These are phyloP conservation scores for Sinonovacula constricta DNA, from an alignment of 1,140 invertebrate genomes.

Conservation along the genomic window DNA sequence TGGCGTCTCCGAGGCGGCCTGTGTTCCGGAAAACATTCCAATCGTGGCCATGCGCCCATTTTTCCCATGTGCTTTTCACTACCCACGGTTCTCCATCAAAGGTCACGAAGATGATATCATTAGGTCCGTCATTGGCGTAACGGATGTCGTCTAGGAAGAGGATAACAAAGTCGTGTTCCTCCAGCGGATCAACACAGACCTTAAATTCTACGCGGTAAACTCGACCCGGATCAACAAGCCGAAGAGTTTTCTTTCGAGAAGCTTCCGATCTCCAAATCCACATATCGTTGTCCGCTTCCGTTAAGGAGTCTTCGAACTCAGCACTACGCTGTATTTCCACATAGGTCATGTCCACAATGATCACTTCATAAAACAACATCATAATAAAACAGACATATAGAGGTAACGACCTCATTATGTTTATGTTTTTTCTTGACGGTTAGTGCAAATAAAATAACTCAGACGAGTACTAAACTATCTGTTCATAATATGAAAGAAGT, in stretches of 20 bases:
- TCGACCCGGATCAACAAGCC: slow-evolving; percentile 16
- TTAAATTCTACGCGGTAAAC: slow-evolving; percentile 26
- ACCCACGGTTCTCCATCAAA: slow-evolving; percentile 28
- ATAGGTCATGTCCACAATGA: no score
- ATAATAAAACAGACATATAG: no score
- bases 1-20: slow-evolving; percentile 19
- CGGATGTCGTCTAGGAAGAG: slow-evolving; percentile 37
- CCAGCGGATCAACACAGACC: slow-evolving; percentile 33
- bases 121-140: slow-evolving; percentile 43
- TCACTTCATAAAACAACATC: no score
- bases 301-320: slow-evolving; percentile 19
- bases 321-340: slow-evolving; percentile 36
- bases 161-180: neutral
- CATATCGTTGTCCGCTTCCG: slow-evolving; percentile 9
- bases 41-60: slow-evolving; percentile 42
- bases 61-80: slow-evolving; percentile 17
- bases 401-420: no score
- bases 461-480: no score
- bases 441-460: no score
- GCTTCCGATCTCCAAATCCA: slow-evolving; percentile 47
- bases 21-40: slow-evolving; percentile 45
- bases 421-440: no score
- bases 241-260: slow-evolving; percentile 15
- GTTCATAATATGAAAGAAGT: no score
- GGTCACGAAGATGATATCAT: slow-evolving; percentile 31